These are phyloP conservation scores for Augochlorella aurata DNA, from an alignment of 2,888 invertebrate species.

Conservation along the genomic window DNA sequence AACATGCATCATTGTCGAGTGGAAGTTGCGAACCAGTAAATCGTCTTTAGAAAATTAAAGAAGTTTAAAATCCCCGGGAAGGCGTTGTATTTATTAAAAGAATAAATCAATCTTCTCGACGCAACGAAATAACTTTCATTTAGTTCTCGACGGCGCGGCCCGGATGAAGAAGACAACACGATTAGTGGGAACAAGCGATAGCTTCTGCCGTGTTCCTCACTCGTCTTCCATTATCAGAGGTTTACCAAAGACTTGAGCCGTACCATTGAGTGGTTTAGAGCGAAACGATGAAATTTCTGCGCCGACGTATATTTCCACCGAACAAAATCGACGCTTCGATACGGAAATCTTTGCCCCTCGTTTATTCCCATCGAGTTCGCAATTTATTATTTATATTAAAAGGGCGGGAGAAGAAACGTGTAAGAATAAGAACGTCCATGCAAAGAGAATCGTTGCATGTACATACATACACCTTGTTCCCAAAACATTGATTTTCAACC, in stretches of 20 bases:
- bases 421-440: neutral
- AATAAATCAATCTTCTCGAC: conserved; percentile 4
- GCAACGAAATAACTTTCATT: conserved; percentile 13
- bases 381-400: neutral
- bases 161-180: conserved; percentile 4
- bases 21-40: too few species aligned
- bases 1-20: too few species aligned
- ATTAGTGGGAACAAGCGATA: conserved; percentile 18
- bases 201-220: conserved; percentile 3
- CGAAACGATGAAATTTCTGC: neutral
- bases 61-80: too few species aligned
- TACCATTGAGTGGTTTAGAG: conserved; percentile 3
- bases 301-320: neutral
- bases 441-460: neutral
- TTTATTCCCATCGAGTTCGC: neutral
- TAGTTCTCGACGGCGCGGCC: neutral
- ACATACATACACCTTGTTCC: conserved; percentile 43
- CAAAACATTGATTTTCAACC: neutral
- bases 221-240: conserved; percentile 19
- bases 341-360: neutral
- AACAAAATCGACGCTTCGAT: neutral
- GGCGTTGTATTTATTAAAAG: neutral
- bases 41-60: too few species aligned
- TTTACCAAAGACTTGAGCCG: conserved; percentile 13
- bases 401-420: too few species aligned